These are phyloP conservation scores for Leptinotarsa haldemani DNA, from an alignment of 2,888 invertebrate genomes.

Conservation along the genomic window DNA sequence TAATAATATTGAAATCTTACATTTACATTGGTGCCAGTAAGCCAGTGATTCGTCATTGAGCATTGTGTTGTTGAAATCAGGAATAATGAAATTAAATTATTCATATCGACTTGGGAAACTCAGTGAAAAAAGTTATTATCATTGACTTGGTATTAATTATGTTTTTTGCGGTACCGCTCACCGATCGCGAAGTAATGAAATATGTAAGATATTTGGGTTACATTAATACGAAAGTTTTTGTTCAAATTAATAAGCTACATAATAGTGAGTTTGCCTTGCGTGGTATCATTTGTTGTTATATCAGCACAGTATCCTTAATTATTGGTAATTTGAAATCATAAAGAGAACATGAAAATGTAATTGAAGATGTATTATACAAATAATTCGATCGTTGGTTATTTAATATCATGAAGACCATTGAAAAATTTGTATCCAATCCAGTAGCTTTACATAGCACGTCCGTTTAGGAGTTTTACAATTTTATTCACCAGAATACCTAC, in stretches of 20 bases:
- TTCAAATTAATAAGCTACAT: neutral
- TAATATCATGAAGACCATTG: no score
- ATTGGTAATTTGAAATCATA: neutral
- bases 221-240: constrained; percentile 10
- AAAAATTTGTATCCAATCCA: no score
- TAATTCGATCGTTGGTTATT: no score
- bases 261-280: neutral
- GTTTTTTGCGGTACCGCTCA: constrained; percentile 1
- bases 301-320: neutral
- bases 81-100: neutral
- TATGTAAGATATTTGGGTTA: constrained; percentile 12
- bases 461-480: no score
- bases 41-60: neutral
- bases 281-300: neutral
- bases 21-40: neutral
- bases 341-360: no score
- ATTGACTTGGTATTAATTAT: constrained; percentile 12
- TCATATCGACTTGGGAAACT: neutral
- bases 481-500: no score
- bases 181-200: neutral
- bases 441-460: no score
- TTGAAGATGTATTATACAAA: no score
- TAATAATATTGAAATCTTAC: neutral
- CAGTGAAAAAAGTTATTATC: neutral
- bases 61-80: constrained; percentile 16